Evolutionary conservation across 2,113 vertebrate species (phyloP), one percentile per base, ranked within the genome.

Genomic region (Columba livia): DNA sequence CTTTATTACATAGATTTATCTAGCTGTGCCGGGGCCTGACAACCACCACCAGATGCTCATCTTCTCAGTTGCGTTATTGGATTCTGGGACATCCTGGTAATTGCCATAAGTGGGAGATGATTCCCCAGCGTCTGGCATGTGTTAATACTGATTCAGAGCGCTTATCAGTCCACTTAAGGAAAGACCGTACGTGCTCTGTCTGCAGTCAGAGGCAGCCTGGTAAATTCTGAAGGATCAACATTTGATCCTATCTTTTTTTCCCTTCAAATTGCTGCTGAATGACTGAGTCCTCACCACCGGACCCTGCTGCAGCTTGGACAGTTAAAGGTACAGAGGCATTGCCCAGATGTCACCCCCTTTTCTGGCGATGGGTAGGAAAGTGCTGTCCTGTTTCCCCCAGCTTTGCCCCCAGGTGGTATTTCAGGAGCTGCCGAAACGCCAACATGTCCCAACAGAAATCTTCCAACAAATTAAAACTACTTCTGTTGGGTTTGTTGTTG

Each of bases 61-160:
- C 79, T 53, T 29, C 79, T 75, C 90, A 32, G 48, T 20, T 25
- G 79, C 62, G 11, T 91, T 79, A 50, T 57, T 97, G 93, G 87
- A 93, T 79, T 84, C 83, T 79, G 94, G 94, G 95, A 48, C 83
- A 89, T 72, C 92, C 87, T 93, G 2, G 1, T 92, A 89, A 86
- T 94, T 95, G 94, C 88, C 60, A 6, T 47, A 29, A 93, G 93
- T 83, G 86, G 87, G 88, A 78, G 79, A 84, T 82, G 85, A 85
- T 81, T 94, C 89, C 85, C 85, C 77, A 86, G 48, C 79, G 69
- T 90, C 66, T 85, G 95, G 31, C 24, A 0, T 32, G 58, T 69
- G 84, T 31, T 90, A 74, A 60, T 48, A 14, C 54, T 40, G 62
- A 93, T 87, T 77, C 88, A 89, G 67, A 77, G 69, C 0, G 1